A percentile compares a stretch with the other conserved stretches of the same genome.
These are phyloP conservation scores for Andrena bucephala DNA, from an alignment of 2,888 invertebrate species.

Conservation along the genomic window DNA sequence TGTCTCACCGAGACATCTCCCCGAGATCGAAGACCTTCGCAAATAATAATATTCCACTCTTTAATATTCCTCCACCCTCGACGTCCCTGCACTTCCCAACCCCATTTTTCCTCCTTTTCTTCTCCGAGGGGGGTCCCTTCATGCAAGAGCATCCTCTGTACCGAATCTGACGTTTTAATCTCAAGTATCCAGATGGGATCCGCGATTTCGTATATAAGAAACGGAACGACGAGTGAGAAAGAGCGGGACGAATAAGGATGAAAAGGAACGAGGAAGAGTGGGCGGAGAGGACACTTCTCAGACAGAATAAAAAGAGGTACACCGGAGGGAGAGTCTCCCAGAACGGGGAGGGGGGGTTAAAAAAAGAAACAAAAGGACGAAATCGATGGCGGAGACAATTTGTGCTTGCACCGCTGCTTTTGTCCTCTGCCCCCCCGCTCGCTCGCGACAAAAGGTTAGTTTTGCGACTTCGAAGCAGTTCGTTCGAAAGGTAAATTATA, in stretches of 20 bases:
- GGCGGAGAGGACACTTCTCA: slow-evolving; percentile 50
- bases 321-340: slow-evolving; percentile 17
- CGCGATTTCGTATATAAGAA: slow-evolving; percentile 76
- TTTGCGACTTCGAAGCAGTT: neutral
- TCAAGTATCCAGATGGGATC: slow-evolving; percentile 83
- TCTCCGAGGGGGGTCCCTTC: slow-evolving; percentile 57
- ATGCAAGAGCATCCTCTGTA: slow-evolving; percentile 68
- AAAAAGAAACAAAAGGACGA: slow-evolving; percentile 25
- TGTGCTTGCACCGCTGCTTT: slow-evolving; percentile 43
- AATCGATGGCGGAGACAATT: slow-evolving; percentile 64
- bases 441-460: slow-evolving; percentile 11
- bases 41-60: slow-evolving; percentile 78
- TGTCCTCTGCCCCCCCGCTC: slow-evolving; percentile 4
- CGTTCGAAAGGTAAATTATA: neutral
- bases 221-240: slow-evolving; percentile 22
- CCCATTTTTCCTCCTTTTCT: slow-evolving; percentile 19
- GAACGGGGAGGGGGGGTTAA: neutral
- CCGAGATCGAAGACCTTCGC: slow-evolving; percentile 66
- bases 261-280: slow-evolving; percentile 27
- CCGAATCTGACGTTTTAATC: slow-evolving; percentile 83
- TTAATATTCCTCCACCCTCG: slow-evolving; percentile 71
- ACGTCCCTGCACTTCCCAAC: slow-evolving; percentile 8
- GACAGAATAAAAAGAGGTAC: slow-evolving; percentile 41
- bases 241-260: slow-evolving; percentile 18
- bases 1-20: neutral